A percentile compares a stretch with the other conserved stretches of the same genome.
phyloP scores from a whole-genome alignment of 2,797 vertebrate genomes.

The Sus cebifrons region DNA sequence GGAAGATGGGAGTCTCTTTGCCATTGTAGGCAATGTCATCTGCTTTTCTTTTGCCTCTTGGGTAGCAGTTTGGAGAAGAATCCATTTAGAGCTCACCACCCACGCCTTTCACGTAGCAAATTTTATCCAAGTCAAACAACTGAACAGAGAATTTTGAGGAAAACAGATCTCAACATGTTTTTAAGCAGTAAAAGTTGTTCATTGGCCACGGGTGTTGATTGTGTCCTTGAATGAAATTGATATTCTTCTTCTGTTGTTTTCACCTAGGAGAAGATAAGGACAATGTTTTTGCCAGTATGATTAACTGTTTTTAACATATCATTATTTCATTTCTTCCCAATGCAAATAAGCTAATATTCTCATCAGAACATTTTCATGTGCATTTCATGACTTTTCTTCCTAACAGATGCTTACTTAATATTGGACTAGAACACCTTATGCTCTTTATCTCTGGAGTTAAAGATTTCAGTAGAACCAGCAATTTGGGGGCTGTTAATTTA shows the following conservation, averaged over 20 bases:
- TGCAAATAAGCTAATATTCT: conserved; percentile 34
- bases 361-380: neutral
- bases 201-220: neutral
- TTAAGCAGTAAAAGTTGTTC: neutral
- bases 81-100: neutral
- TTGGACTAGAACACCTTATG: neutral
- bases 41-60: neutral
- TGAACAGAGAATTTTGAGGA: neutral
- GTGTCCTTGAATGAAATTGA: conserved; percentile 6
- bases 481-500: conserved; percentile 42
- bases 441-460: conserved; percentile 21
- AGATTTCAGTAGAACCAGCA: conserved; percentile 60
- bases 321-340: conserved; percentile 37
- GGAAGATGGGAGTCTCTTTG: neutral
- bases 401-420: conserved; percentile 22
- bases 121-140: neutral
- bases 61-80: neutral
- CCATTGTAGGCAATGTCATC: neutral
- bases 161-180: neutral
- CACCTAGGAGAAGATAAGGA: neutral
- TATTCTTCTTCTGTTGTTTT: conserved; percentile 27
- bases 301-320: conserved; percentile 33
- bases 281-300: conserved; percentile 4
- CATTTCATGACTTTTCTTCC: conserved; percentile 54
- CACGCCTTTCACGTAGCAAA: neutral